Base-by-base conservation (phyloP, 2,888 invertebrate genomes). In the Philereme vetulata region DNA sequence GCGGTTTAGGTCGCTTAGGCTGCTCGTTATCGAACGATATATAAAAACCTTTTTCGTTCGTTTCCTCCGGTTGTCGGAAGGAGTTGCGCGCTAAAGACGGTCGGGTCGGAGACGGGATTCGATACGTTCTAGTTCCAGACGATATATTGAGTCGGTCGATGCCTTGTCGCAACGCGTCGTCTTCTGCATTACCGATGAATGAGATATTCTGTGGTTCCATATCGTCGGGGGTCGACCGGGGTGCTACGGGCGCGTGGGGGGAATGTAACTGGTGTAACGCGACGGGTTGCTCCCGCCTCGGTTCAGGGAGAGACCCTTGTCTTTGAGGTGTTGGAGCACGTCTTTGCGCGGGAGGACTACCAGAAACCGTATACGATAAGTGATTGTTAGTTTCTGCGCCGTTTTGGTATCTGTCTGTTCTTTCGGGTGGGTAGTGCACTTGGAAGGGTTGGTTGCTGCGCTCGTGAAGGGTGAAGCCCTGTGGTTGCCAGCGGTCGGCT, bases 181-280 rank as follows among this genome's bases (percentile, higher is more conserved):
- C 84, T 38, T 91, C 90, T 33, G 94, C 93, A 83, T 94, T 95
- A 78, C 97, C 97, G 71, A 97, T 97, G 80, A 98, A 98, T 56
- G 97, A 97, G 76, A 98, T 97, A 89, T 96, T 97, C 83, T 98
- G 98, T 0, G 98, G 97, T 75, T 97, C 97, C 97, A 98, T 97
- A 79, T 97, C 97, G 80, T 97, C 97, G 32, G 94, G 56, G 95
- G 94, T 35, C 95, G 95, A 9, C 95, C 94, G 53, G 8, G 58
- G 94, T 91, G 4, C 95, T 93, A 32, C 86, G 1, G 90, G 86
- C 0, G 87, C 93, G 50, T 95, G 94, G 49, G 95, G 92, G 7
- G 94, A 58, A 49, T 80, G 87, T 49, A 93, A 84, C 72, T 93
- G 93, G 71, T 93, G 93, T 63, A 93, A 74, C 66, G 90, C 93